A percentile compares a stretch with the other conserved stretches of the same genome.
Evolutionary conservation across 2,797 vertebrate species (phyloP).

Genomic region (Gadopsis bispinosus): DNA sequence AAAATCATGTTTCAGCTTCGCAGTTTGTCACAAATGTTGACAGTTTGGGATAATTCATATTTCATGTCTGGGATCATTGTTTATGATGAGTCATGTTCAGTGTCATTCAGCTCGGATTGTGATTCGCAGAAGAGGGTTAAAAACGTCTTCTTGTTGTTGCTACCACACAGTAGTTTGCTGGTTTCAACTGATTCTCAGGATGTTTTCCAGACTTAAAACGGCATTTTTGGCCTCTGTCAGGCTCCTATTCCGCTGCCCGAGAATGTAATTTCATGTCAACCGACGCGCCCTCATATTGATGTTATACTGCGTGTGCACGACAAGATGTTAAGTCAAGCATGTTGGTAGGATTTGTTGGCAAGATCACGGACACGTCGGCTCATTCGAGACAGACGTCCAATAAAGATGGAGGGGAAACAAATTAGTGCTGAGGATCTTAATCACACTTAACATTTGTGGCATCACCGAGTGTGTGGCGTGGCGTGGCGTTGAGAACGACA

Average conservation of each 20-base stretch:
- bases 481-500: background rate
- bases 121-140: background rate
- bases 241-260: background rate
- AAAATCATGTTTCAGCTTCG: background rate
- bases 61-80: background rate
- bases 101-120: background rate
- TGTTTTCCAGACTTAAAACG: background rate
- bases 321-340: background rate
- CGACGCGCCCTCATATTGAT: background rate
- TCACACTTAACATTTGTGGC: background rate
- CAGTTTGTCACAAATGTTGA: background rate
- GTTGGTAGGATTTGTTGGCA: background rate
- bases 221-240: background rate
- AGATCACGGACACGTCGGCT: background rate
- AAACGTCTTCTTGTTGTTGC: background rate
- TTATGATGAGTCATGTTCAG: background rate
- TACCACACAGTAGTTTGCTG: too few species aligned
- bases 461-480: conserved; percentile 14
- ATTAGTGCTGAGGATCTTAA: background rate
- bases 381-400: background rate
- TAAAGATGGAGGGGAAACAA: background rate
- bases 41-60: background rate
- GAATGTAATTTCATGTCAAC: background rate
- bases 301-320: background rate
- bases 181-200: background rate